A percentile compares a stretch with the other conserved stretches of the same genome.
These are phyloP conservation scores for Mallotus villosus DNA, from an alignment of 2,797 vertebrate species.

Conservation along the genomic window DNA sequence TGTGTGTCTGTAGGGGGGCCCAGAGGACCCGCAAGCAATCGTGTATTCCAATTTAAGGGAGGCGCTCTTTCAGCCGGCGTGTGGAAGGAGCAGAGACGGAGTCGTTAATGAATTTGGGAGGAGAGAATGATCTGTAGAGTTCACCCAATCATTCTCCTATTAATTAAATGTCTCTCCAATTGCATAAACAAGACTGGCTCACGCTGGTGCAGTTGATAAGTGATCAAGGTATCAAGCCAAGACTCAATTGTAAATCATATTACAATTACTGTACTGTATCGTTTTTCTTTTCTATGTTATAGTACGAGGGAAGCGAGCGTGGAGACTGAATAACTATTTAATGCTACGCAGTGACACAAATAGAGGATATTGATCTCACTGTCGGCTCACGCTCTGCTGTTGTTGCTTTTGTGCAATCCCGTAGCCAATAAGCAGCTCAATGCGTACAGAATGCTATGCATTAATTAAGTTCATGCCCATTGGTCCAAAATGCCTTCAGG, in stretches of 20 bases:
- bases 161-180: slow-evolving; percentile 30
- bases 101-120: slow-evolving; percentile 31
- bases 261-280: neutral
- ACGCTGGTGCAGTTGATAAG: slow-evolving; percentile 10
- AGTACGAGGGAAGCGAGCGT: neutral
- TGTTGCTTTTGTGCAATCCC: neutral
- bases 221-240: neutral
- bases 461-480: neutral
- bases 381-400: neutral
- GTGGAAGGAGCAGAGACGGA: slow-evolving; percentile 14
- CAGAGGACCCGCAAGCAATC: slow-evolving; percentile 9
- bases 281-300: too few species aligned
- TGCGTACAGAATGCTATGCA: neutral
- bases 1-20: neutral
- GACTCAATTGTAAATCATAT: neutral
- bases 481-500: neutral
- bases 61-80: slow-evolving; percentile 17
- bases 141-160: slow-evolving; percentile 30
- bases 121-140: slow-evolving; percentile 26
- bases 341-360: neutral
- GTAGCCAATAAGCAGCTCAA: neutral
- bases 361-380: neutral
- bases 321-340: neutral
- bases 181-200: slow-evolving; percentile 18
- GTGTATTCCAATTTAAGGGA: slow-evolving; percentile 26